phyloP scores from a whole-genome alignment of 2,888 invertebrate genomes.

The Harmothoe impar region DNA sequence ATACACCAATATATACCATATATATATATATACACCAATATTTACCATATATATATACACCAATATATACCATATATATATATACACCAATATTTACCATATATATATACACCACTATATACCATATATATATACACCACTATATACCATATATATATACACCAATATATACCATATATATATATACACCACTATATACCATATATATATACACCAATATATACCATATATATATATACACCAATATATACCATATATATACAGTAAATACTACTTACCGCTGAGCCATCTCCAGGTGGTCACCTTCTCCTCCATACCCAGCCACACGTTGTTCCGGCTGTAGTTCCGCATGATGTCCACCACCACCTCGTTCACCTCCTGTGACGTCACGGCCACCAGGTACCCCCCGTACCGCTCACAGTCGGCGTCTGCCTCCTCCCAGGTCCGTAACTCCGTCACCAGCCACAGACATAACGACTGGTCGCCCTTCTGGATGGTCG shows the following conservation, averaged over 20 bases:
- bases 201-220: neutral
- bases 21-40: too few relatives aligned
- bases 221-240: neutral
- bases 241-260: neutral
- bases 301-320: neutral
- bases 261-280: neutral
- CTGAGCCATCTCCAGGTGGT: neutral
- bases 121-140: neutral
- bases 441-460: neutral
- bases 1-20: too few relatives aligned
- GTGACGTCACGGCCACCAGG: conserved; percentile 28
- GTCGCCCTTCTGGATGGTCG: neutral
- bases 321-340: neutral
- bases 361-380: neutral
- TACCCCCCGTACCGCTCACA: conserved; percentile 2
- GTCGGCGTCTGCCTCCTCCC: conserved; percentile 28
- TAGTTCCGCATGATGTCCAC: neutral
- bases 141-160: too few relatives aligned
- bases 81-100: neutral
- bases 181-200: neutral
- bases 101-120: neutral
- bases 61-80: too few relatives aligned
- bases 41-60: too few relatives aligned
- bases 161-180: neutral
- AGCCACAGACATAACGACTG: neutral